Conservation (phyloP, 2,797 vertebrate genomes). For the Macrochelys suwanniensis region DNA sequence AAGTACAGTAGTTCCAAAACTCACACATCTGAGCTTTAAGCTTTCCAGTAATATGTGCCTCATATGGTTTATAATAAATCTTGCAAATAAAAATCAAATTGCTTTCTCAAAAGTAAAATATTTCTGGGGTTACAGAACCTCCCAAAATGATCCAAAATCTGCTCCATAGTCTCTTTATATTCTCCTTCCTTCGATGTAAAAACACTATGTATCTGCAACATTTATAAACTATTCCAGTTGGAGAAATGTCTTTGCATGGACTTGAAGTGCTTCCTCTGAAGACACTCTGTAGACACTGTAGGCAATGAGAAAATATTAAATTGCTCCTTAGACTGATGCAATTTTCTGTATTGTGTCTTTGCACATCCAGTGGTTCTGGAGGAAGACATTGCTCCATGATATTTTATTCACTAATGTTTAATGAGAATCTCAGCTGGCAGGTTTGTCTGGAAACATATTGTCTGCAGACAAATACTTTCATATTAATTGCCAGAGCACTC, state of each 20-base stretch:
- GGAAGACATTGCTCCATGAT: background rate
- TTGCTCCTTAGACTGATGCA: rapidly evolving
- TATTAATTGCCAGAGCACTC: background rate
- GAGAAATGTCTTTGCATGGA: background rate
- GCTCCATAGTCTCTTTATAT: background rate
- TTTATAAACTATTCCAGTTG: background rate
- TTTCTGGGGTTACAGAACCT: background rate
- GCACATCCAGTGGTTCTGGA: background rate
- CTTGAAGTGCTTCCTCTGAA: background rate
- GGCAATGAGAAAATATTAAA: background rate
- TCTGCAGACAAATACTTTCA: background rate
- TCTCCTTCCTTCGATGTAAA: background rate
- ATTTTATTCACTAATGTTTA: background rate
- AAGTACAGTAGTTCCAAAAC: background rate
- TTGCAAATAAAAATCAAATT: background rate
- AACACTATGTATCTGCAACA: background rate
- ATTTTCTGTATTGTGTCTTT: background rate
- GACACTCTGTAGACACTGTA: background rate
- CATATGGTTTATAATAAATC: background rate
- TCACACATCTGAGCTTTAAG: background rate
- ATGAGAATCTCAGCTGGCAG: background rate
- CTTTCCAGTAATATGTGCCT: background rate
- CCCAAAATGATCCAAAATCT: background rate
- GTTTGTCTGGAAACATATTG: background rate
- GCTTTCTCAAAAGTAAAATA: background rate